These are phyloP conservation scores for Phasianus colchicus DNA, from an alignment of 2,113 vertebrate genomes.

Conservation along the genomic window DNA sequence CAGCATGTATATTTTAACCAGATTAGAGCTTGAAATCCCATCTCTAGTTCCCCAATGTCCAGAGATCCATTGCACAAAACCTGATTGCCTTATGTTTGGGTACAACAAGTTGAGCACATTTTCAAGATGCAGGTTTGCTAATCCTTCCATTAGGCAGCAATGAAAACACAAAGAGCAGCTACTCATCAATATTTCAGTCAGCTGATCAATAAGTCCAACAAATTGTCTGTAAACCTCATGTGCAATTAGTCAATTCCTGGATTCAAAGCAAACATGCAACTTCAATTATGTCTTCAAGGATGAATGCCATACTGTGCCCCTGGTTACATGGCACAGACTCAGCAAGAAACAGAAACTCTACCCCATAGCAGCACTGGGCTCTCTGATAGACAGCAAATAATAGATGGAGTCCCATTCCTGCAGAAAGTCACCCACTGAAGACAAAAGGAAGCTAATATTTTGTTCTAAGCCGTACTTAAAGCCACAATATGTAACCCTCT, in stretches of 20 bases:
- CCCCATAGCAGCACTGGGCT: neutral
- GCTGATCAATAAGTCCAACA: neutral
- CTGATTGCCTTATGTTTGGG: neutral
- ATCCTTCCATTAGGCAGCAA: neutral
- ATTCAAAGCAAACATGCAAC: neutral
- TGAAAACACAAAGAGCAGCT: neutral
- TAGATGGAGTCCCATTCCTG: neutral
- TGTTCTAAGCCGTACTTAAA: neutral
- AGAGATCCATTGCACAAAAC: neutral
- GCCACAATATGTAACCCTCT: neutral
- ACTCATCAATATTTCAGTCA: constrained; percentile 19
- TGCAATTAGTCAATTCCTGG: neutral
- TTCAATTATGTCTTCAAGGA: neutral
- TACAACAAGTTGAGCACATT: fast-evolving
- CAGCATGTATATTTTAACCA: neutral
- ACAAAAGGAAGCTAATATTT: neutral
- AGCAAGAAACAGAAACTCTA: neutral
- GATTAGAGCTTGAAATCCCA: neutral
- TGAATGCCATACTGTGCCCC: neutral
- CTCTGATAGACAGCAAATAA: neutral
- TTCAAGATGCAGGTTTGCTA: neutral
- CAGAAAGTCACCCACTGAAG: neutral
- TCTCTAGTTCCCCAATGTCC: neutral
- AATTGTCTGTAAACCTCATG: neutral
- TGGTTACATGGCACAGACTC: neutral